phyloP scores from a whole-genome alignment of 2,113 vertebrate genomes.

The Paralichthys olivaceus region DNA sequence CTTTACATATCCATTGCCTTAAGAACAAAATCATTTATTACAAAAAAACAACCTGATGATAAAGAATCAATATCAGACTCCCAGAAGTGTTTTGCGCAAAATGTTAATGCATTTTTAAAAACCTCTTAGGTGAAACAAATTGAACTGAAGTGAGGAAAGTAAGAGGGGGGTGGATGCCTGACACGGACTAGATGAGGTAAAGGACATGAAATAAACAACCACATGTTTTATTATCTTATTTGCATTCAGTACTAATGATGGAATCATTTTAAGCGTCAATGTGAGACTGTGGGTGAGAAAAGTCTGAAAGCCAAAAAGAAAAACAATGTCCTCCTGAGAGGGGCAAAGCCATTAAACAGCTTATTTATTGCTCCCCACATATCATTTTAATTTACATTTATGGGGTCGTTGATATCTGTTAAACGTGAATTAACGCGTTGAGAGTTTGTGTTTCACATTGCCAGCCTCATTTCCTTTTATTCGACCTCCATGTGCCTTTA shows the following conservation, averaged over 20 bases:
- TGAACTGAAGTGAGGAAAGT: constrained; percentile 61
- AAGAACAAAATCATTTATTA: constrained; percentile 75
- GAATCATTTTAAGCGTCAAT: constrained; percentile 25
- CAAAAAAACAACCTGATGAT: constrained; percentile 82
- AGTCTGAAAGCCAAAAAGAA: constrained; percentile 2
- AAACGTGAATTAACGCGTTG: constrained; percentile 56
- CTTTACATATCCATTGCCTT: constrained; percentile 70
- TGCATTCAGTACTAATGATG: constrained; percentile 30
- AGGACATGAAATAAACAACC: constrained; percentile 18
- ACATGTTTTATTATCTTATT: constrained; percentile 20
- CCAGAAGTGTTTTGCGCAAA: constrained; percentile 74
- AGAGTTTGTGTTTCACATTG: constrained; percentile 54
- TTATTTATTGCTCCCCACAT: constrained; percentile 59
- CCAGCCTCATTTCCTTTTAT: constrained; percentile 53
- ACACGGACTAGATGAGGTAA: constrained; percentile 32
- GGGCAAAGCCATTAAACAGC: constrained; percentile 33
- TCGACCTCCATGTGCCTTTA: constrained; percentile 57
- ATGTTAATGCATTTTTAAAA: constrained; percentile 78
- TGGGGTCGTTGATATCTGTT: constrained; percentile 62
- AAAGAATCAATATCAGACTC: constrained; percentile 78
- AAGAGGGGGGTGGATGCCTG: constrained; percentile 30
- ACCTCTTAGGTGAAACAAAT: constrained; percentile 70
- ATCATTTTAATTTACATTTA: constrained; percentile 69
- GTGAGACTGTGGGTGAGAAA: constrained; percentile 15
- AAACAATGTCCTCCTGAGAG: constrained; percentile 8